phyloP scores from a whole-genome alignment of 1,140 invertebrate species.

The Leptoteleia sp. region DNA sequence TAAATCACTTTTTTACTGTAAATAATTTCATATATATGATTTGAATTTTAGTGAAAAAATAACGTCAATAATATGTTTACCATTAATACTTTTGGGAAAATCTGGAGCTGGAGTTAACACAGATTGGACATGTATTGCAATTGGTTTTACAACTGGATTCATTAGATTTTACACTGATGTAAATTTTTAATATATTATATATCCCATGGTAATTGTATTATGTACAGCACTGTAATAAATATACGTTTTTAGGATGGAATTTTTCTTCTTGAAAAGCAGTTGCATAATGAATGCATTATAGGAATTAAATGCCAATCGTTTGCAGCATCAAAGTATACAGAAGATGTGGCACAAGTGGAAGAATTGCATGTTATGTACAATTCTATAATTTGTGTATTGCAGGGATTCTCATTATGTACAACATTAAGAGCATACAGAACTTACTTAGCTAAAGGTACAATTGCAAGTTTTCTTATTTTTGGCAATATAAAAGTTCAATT shows the following conservation, averaged over 20 bases:
- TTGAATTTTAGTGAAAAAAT: constrained; percentile 81
- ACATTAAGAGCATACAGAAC: constrained; percentile 89
- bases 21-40: too few species aligned
- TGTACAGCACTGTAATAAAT: too few species aligned
- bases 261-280: constrained; percentile 91
- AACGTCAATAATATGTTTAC: constrained; percentile 83
- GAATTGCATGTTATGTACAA: constrained; percentile 92
- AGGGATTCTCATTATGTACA: constrained; percentile 91
- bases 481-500: too few species aligned
- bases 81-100: constrained; percentile 86
- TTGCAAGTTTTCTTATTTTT: not conserved
- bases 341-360: constrained; percentile 85
- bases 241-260: constrained; percentile 84
- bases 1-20: too few species aligned
- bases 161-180: constrained; percentile 94
- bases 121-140: constrained; percentile 96
- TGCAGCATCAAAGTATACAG: constrained; percentile 83
- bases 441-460: constrained; percentile 88
- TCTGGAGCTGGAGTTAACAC: constrained; percentile 85
- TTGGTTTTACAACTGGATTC: constrained; percentile 92
- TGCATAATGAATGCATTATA: constrained; percentile 90
- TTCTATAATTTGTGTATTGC: constrained; percentile 89
- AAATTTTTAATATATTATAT: constrained; percentile 38
- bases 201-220: not conserved
- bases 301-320: constrained; percentile 92